Evolutionary conservation across 2,113 vertebrate species (phyloP), one percentile per base, ranked within the genome.

Genomic region (Puffinus mauretanicus): DNA sequence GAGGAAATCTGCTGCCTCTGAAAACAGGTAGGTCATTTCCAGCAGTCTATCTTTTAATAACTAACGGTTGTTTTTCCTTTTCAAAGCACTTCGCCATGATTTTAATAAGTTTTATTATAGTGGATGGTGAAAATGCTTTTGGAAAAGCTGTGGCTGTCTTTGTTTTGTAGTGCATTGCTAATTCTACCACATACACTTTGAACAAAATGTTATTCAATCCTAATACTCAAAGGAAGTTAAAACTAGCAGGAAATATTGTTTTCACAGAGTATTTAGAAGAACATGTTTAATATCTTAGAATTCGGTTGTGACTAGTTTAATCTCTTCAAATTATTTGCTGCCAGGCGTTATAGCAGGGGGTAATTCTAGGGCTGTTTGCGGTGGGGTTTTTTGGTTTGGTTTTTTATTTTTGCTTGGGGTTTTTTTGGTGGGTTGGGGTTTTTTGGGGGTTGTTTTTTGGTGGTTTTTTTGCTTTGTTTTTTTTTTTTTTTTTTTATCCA

Each of bases 1-100:
- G 95, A 99, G 98, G 96, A 99, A 97, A 89, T 66, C 97, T 12
- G 82, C 97, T 27, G 93, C 96, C 90, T 86, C 94, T 3, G 98
- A 97, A 13, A 98, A 96, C 98, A 98, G 98, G 99, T 98, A 96
- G 97, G 98, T 82, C 29, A 9, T 11, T 32, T 9, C 65, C 75
- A 81, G 83, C 60, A 57, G 36, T 36, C 69, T 69, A 4, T 38
- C 76, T 27, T 36, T 17, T 42, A 7, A 8, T 4, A 32, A 40
- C 21, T 26, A 4, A 0, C 0, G 1, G 26, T 17, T 73, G 5
- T 1, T 82, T 81, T 81, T 40, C 62, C 80, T 82, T 46, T 61
- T 20, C 36, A 32, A 65, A 22, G 30, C 10, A 4, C 20, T 78
- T 62, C 83, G 34, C 64, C 16, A 0, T n/a, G 9, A 4, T 77